Evolutionary conservation across 2,797 vertebrate genomes (phyloP), one percentile per base, ranked within the genome.

Genomic region (Eupleurogrammus muticus): DNA sequence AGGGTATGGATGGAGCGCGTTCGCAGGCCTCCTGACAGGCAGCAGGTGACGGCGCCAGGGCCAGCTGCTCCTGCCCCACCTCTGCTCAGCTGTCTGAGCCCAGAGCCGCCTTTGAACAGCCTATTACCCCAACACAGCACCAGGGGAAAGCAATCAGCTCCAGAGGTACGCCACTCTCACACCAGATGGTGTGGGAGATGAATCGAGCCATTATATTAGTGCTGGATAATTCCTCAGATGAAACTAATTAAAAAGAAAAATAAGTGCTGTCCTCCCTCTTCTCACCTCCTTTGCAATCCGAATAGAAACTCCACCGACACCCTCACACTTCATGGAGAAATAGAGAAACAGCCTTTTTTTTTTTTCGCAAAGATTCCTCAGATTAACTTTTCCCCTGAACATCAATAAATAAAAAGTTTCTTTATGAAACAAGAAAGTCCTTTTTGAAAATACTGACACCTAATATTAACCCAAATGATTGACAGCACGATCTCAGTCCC

Each of bases 171-270:
- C 83, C 79, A 67, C 90, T 87, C 90, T 91, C 86, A 77, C 82
- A 87, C 88, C 95, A 95, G 94, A 94, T 95, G 95, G 93, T 90
- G 88, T 77, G 90, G 92, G 93, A 95, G 93, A 95, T 94, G 91
- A 94, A 95, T 94, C 90, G 86, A 86, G 86, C 92, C 88, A 93
- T 94, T 95, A 94, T 93, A 93, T 94, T 93, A 94, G 88, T 80
- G 88, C 86, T 79, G 88, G 90, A 94, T 95, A 94, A 95, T 95
- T 93, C 92, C 91, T 94, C 92, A 94, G 92, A 94, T 92, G 91
- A 92, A 94, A 89, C 92, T 93, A 94, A 95, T 94, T 94, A 94
- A 92, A 90, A 90, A 86, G 85, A 88, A 90, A 94, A 90, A 92
- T 92, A 90, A 89, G 88, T 90, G 83, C 84, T 87, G 85, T 88